These are phyloP conservation scores for Zaprionus lineosus DNA, from an alignment of 2,888 invertebrate genomes.

Conservation along the genomic window DNA sequence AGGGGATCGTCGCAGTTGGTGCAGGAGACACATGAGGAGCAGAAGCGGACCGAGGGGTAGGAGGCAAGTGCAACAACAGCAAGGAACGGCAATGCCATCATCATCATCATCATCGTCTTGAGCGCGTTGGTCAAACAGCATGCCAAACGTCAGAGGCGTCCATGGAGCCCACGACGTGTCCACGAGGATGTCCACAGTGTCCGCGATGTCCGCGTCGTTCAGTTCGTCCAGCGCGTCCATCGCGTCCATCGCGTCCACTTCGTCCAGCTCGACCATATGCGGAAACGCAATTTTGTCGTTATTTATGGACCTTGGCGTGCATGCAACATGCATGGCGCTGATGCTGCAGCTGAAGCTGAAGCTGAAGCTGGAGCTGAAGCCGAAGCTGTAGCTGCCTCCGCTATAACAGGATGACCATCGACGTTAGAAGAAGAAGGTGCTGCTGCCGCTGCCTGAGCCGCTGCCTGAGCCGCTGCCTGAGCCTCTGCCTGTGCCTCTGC, in stretches of 20 bases:
- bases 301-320: slow-evolving; percentile 79
- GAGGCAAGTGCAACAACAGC: background rate
- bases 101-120: slow-evolving; percentile 8
- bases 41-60: background rate
- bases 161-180: slow-evolving; percentile 3
- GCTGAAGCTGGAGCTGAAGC: slow-evolving; percentile 37
- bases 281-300: slow-evolving; percentile 82
- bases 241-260: slow-evolving; percentile 20
- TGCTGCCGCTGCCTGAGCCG: slow-evolving; percentile 25
- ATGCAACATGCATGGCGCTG: slow-evolving; percentile 69
- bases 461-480: no score
- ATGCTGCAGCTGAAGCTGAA: slow-evolving; percentile 12
- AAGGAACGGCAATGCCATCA: slow-evolving; percentile 48
- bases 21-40: slow-evolving; percentile 12
- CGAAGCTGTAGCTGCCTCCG: slow-evolving; percentile 46
- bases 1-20: slow-evolving; percentile 4
- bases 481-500: no score
- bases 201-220: slow-evolving; percentile 16
- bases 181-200: slow-evolving; percentile 6
- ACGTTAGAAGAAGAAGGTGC: slow-evolving; percentile 30
- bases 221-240: slow-evolving; percentile 8
- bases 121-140: slow-evolving; percentile 60
- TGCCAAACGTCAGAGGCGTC: slow-evolving; percentile 58
- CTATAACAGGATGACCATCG: slow-evolving; percentile 71
- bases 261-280: slow-evolving; percentile 65